Evolutionary conservation across 2,113 vertebrate species (phyloP).

Genomic region (Heloderma charlesbogerti): DNA sequence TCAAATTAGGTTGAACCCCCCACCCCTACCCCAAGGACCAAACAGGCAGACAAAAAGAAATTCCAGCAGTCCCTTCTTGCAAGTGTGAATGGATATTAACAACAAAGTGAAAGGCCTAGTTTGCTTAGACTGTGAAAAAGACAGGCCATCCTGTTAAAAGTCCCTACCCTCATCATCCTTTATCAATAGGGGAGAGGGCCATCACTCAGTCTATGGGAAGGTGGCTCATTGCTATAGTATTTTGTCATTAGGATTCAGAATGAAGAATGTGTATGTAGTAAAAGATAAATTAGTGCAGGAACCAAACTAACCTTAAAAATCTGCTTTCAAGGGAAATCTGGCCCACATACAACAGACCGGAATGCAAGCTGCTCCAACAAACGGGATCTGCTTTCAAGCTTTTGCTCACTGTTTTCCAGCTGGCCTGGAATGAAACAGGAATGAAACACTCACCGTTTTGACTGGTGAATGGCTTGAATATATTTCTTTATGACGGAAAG

Average conservation of each 20-base stretch:
- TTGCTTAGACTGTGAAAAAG: background rate
- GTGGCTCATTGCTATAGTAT: background rate
- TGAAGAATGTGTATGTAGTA: background rate
- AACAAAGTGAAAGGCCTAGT: background rate
- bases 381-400: slow-evolving; percentile 8
- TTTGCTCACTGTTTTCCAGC: background rate
- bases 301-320: background rate
- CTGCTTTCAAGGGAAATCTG: slow-evolving; percentile 37
- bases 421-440: background rate
- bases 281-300: background rate
- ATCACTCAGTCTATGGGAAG: background rate
- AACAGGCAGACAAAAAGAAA: no score
- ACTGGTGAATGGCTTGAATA: background rate
- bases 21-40: no score
- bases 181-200: background rate
- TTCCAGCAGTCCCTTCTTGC: background rate
- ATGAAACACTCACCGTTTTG: slow-evolving; percentile 14
- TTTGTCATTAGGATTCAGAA: background rate
- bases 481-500: background rate
- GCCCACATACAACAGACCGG: background rate
- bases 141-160: background rate
- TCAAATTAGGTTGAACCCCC: no score
- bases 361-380: slow-evolving; percentile 14
- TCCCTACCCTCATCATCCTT: background rate
- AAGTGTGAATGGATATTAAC: background rate